Conservation (phyloP, 2,797 vertebrate species). For the Dromococcyx pavoninus region DNA sequence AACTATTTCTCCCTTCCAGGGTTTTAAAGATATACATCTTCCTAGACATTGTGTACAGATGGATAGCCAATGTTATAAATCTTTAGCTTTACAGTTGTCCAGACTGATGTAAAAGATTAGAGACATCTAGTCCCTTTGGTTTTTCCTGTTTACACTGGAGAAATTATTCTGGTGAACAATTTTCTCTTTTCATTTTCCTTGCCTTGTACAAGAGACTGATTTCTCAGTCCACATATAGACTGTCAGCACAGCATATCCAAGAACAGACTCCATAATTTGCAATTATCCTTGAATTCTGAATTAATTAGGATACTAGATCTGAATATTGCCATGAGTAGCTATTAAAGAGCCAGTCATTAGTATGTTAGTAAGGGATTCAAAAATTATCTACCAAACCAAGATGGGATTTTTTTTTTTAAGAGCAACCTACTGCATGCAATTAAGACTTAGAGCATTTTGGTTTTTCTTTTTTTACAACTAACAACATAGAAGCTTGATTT, state of each 20-base stretch:
- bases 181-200: not conserved
- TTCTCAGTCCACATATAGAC: not conserved
- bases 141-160: not conserved
- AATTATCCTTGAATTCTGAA: slow-evolving; percentile 2
- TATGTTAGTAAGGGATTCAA: not conserved
- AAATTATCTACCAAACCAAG: not conserved
- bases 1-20: not conserved
- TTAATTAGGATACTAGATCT: not conserved
- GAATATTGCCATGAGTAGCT: not conserved
- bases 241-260: not conserved
- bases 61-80: not conserved
- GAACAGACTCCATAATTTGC: not conserved
- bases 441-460: not conserved
- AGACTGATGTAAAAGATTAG: not conserved
- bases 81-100: not conserved
- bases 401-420: not conserved
- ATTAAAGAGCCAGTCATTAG: not conserved
- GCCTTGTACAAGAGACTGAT: not conserved
- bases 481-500: not conserved
- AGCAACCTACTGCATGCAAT: not conserved
- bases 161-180: not conserved
- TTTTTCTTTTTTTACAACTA: not conserved
- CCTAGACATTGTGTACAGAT: not conserved
- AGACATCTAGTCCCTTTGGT: not conserved
- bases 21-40: not conserved